Evolutionary conservation across 2,113 vertebrate species (phyloP).

Genomic region (Forbesichthys papilliferus): DNA sequence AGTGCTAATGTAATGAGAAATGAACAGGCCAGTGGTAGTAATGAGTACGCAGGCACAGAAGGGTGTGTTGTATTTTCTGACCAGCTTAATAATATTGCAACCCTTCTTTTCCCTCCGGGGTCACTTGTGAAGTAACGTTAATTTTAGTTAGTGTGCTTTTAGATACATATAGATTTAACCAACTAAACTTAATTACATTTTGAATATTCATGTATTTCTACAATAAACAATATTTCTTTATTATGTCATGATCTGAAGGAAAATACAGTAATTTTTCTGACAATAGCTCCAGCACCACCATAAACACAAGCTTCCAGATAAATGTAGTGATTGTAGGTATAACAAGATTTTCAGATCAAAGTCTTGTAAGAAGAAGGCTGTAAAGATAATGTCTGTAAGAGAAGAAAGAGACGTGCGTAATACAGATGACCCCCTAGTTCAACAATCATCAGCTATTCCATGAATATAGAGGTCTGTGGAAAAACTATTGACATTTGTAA

Average conservation of each 20-base stretch:
- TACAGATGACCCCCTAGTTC: too few relatives aligned
- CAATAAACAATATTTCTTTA: too few relatives aligned
- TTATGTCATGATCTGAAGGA: not conserved
- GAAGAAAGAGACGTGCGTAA: too few relatives aligned
- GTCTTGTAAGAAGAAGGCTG: not conserved
- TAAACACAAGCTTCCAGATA: not conserved
- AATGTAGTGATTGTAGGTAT: not conserved
- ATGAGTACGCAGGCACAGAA: conserved; percentile 20
- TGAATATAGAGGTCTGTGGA: conserved; percentile 4
- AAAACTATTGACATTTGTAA: not conserved
- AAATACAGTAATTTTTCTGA: not conserved
- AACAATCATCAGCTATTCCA: not conserved
- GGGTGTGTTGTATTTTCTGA: not conserved
- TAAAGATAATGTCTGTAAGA: not conserved
- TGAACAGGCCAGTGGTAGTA: conserved; percentile 37
- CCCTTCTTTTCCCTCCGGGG: not conserved
- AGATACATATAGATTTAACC: not conserved
- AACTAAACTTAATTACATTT: too few relatives aligned
- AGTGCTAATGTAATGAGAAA: conserved; percentile 47
- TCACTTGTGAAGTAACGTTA: too few relatives aligned
- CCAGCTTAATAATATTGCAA: too few relatives aligned
- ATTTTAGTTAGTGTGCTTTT: not conserved
- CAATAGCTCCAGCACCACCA: not conserved
- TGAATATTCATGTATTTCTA: too few relatives aligned
- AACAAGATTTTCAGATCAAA: conserved; percentile 25